Percentiles rank a stretch among this genome's conserved stretches.
phyloP scores from a whole-genome alignment of 53 echinoderm and acorn worm species.

The Paelopatides confundens region DNA sequence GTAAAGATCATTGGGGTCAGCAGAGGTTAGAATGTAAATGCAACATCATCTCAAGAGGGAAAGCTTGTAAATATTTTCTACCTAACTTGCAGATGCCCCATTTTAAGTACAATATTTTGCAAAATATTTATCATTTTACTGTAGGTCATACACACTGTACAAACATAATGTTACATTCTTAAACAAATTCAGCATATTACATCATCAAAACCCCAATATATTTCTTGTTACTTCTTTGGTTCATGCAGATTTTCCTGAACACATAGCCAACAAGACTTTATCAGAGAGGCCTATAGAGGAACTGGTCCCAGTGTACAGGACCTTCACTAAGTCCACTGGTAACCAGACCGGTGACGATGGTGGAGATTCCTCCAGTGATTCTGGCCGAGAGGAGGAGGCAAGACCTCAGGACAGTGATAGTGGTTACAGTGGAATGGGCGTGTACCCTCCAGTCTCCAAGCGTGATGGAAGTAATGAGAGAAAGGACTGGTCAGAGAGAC shows the following conservation, averaged over 20 bases:
- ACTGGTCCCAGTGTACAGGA: constrained; percentile 32
- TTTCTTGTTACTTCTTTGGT: neutral
- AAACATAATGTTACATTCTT: no score
- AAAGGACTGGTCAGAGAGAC: neutral
- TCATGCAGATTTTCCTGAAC: constrained; percentile 86
- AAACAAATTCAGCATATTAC: no score
- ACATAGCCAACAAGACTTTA: constrained; percentile 89
- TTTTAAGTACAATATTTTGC: no score
- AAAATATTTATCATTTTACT: no score
- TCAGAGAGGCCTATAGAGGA: constrained; percentile 69
- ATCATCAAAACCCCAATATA: no score
- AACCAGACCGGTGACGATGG: constrained; percentile 87
- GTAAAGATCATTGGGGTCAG: no score
- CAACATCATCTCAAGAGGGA: no score
- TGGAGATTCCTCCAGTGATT: constrained; percentile 77
- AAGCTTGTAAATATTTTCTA: no score
- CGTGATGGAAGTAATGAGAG: constrained; percentile 7
- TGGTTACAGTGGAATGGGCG: constrained; percentile 85
- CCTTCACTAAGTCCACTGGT: constrained; percentile 75
- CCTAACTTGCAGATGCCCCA: no score
- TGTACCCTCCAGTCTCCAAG: neutral
- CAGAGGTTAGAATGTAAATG: no score
- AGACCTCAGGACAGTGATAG: constrained; percentile 91
- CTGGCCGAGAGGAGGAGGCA: constrained; percentile 70
- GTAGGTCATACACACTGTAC: no score